Evolutionary conservation across 2,113 vertebrate genomes (phyloP), one percentile per base, ranked within the genome.

Genomic region (Leptobrachium ailaonicum): DNA sequence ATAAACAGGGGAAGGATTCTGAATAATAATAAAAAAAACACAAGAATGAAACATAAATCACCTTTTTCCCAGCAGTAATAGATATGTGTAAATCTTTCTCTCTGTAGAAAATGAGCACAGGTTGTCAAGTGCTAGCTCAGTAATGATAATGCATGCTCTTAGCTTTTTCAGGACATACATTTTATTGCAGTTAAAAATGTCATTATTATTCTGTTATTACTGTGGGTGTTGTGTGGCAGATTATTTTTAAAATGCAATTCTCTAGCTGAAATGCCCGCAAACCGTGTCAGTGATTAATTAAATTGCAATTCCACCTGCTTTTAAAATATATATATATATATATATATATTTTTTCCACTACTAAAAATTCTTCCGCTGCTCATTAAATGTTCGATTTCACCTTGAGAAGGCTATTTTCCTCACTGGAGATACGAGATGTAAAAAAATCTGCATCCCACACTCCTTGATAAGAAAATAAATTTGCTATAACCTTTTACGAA

Each of bases 361-460:
- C 44, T 53, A 41, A 70, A 77, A 66, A 66, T 50, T 79, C 47
- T 79, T 66, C 77, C 54, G 41, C 14, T 44, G 60, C 77, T 79
- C 77, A 79, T 79, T 79, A 73, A 66, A 66, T 66, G 44, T 54
- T 32, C 14, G 13, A 66, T 73, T 79, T 79, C 62, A 73, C 77
- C 77, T 79, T 79, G 77, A 79, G 62, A 41, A 32, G 60, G 6
- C 42, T 79, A 54, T 73, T 64, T 66, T 73, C 70, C 70, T 66
- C 77, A 66, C 70, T 20, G 47, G 77, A 79, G 77, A 79, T 73
- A 79, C 73, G 77, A 79, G 70, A 70, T 79, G 70, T 79, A 70
- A 79, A 70, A 79, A 69, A 79, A 79, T 73, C 77, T 54, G 60
- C 70, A 79, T 73, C 62, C 20, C 60, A 56, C 50, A 32, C 60